These are phyloP conservation scores for Micromys minutus DNA, from an alignment of 2,113 vertebrate genomes.

Conservation along the genomic window DNA sequence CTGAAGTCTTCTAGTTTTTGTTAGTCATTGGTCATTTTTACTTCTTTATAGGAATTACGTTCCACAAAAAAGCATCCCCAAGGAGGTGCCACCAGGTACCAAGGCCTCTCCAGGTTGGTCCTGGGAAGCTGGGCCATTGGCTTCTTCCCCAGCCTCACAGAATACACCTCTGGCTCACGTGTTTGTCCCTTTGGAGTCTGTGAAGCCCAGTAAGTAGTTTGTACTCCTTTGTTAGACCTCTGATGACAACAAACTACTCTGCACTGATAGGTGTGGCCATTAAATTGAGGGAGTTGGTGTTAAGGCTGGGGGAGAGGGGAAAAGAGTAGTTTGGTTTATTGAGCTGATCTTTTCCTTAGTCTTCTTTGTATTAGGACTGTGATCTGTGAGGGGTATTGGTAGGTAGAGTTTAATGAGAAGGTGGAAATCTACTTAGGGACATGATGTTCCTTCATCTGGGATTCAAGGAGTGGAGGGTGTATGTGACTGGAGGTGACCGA, in stretches of 20 bases:
- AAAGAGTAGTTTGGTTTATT: neutral
- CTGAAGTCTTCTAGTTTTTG: neutral
- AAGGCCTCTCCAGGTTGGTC: constrained; percentile 73
- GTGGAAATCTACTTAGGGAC: neutral
- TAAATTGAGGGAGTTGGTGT: neutral
- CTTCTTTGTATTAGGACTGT: neutral
- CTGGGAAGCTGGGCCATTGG: constrained; percentile 73
- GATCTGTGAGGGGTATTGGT: neutral
- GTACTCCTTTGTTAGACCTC: neutral
- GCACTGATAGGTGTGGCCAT: neutral
- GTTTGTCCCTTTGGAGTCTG: constrained; percentile 88
- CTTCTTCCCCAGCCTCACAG: constrained; percentile 61
- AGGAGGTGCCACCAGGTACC: constrained; percentile 74
- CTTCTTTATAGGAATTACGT: constrained; percentile 82
- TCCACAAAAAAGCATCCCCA: constrained; percentile 76
- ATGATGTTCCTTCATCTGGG: neutral
- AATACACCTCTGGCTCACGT: constrained; percentile 84
- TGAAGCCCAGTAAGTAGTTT: constrained; percentile 89
- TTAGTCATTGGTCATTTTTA: constrained; percentile 8
- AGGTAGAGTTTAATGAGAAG: neutral
- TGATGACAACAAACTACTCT: neutral
- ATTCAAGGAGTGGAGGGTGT: neutral
- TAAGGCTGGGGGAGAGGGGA: neutral
- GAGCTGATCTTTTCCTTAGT: neutral
- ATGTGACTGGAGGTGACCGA: neutral